Percentiles rank a stretch among this genome's conserved stretches.
Evolutionary conservation across 2,797 vertebrate genomes (phyloP).

Genomic region (Gambusia yucatana): DNA sequence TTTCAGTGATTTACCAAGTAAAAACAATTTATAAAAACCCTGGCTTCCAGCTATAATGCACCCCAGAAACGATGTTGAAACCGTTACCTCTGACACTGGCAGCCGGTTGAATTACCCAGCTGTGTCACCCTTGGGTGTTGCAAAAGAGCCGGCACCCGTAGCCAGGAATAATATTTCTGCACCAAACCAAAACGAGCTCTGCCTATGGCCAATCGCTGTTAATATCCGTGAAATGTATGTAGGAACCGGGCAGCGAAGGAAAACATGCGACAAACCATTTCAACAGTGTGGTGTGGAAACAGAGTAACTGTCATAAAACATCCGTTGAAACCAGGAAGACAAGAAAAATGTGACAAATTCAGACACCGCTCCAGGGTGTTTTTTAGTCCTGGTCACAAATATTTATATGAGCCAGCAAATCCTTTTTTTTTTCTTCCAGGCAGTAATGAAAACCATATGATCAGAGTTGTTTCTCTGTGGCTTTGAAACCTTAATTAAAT

Average conservation of each 20-base stretch:
- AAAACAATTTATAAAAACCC: conserved; percentile 56
- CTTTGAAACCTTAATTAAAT: conserved; percentile 54
- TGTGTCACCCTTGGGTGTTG: conserved; percentile 76
- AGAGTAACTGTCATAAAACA: conserved; percentile 42
- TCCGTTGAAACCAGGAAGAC: conserved; percentile 17
- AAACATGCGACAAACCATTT: conserved; percentile 56
- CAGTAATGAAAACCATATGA: conserved; percentile 56
- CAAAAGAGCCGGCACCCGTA: conserved; percentile 60
- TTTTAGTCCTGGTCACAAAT: conserved; percentile 48
- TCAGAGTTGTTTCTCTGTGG: conserved; percentile 25
- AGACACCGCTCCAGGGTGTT: conserved; percentile 36
- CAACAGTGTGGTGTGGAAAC: conserved; percentile 38
- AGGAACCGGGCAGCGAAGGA: conserved; percentile 32
- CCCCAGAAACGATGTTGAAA: conserved; percentile 74
- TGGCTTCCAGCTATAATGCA: conserved; percentile 47
- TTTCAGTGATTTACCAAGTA: conserved; percentile 60
- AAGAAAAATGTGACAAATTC: conserved; percentile 56
- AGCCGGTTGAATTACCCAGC: conserved; percentile 63
- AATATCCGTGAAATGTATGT: conserved; percentile 62
- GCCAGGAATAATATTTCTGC: conserved; percentile 75
- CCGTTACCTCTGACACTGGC: conserved; percentile 60
- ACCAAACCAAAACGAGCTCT: conserved; percentile 50
- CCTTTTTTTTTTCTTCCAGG: conserved; percentile 12
- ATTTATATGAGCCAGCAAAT: conserved; percentile 58
- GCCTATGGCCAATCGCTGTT: conserved; percentile 55